Conservation (phyloP, 2,888 invertebrate genomes). For the Pristionchus exspectatus region DNA sequence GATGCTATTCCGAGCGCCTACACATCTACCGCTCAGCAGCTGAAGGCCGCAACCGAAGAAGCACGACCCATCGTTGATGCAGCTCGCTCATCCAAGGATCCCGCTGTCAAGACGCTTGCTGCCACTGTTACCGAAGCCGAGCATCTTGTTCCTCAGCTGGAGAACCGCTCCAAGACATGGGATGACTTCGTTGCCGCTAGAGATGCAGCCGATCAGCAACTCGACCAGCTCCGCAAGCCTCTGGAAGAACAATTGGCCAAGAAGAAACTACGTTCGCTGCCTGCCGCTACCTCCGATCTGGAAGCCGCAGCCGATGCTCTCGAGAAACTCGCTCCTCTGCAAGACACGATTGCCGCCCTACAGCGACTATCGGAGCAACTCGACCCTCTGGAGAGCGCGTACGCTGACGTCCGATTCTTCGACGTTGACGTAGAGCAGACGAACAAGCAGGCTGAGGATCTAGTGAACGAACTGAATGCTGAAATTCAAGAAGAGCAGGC, state of each 20-base stretch:
- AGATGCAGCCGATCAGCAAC: constrained; percentile 64
- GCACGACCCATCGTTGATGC: constrained; percentile 54
- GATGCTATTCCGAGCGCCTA: constrained; percentile 53
- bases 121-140: constrained; percentile 61
- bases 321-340: constrained; percentile 59
- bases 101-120: constrained; percentile 58
- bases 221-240: constrained; percentile 62
- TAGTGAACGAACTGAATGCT: constrained; percentile 59
- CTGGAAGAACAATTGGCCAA: constrained; percentile 52
- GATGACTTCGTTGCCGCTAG: constrained; percentile 65
- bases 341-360: constrained; percentile 61
- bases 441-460: constrained; percentile 67
- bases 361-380: constrained; percentile 59
- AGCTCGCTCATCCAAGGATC: constrained; percentile 57
- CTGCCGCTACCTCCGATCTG: constrained; percentile 38
- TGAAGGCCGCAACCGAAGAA: constrained; percentile 57
- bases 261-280: constrained; percentile 40
- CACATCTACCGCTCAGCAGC: constrained; percentile 3
- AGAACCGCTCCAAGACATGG: constrained; percentile 63
- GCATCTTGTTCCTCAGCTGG: constrained; percentile 62
- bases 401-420: constrained; percentile 71
- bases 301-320: constrained; percentile 8
- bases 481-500: constrained; percentile 65
- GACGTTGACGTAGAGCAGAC: constrained; percentile 71
- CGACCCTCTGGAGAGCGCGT: constrained; percentile 66